A percentile compares a stretch with the other conserved stretches of the same genome.
Evolutionary conservation across 2,888 invertebrate genomes (phyloP).

Genomic region (Bedellia somnulentella): DNA sequence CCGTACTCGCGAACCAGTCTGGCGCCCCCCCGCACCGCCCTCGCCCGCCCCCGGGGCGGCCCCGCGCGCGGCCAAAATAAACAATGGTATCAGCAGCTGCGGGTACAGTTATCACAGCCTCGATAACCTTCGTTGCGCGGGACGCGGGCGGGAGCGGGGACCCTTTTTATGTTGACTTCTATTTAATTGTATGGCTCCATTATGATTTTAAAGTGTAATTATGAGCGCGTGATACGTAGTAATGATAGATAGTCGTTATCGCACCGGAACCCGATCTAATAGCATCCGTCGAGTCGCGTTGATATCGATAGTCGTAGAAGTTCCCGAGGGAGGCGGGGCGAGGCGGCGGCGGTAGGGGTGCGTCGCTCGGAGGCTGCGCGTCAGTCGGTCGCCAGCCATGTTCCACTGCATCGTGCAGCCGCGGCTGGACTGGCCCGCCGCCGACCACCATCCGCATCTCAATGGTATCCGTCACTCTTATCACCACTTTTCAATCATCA

Average conservation of each 20-base stretch:
- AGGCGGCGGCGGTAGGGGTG: slow-evolving; percentile 14
- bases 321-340: no score
- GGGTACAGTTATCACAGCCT: no score
- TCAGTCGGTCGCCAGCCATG: slow-evolving; percentile 44
- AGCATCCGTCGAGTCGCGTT: no score
- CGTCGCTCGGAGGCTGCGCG: slow-evolving; percentile 16
- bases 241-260: no score
- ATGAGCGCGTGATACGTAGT: no score
- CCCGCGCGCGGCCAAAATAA: not conserved
- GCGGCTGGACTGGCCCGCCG: slow-evolving; percentile 73
- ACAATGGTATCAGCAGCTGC: no score
- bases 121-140: not conserved
- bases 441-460: slow-evolving; percentile 72
- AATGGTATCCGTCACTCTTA: slow-evolving; percentile 60
- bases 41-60: not conserved
- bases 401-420: slow-evolving; percentile 85
- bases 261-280: no score
- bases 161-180: no score
- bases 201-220: no score
- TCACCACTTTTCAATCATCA: not conserved
- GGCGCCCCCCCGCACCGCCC: slow-evolving; percentile 20
- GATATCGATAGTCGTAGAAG: no score
- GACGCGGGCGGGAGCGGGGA: not conserved
- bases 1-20: slow-evolving; percentile 15
- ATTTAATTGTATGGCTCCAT: no score